phyloP scores from a whole-genome alignment of 2,113 vertebrate species.

The Sorex fumeus region DNA sequence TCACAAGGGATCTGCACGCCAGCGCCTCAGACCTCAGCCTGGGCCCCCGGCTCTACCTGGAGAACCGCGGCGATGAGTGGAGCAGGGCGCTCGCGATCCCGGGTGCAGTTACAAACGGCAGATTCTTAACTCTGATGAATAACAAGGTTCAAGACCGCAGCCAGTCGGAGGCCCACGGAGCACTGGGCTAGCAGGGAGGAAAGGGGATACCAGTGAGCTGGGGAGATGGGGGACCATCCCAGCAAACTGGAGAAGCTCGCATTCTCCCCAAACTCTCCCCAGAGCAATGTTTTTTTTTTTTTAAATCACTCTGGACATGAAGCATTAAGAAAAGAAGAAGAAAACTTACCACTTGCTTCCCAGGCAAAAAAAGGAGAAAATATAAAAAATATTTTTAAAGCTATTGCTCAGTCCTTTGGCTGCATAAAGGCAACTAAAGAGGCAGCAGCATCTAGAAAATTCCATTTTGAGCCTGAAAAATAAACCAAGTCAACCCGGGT shows the following conservation, averaged over 20 bases:
- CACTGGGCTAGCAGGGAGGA: background rate
- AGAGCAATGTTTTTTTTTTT: background rate
- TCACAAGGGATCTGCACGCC: rapidly evolving
- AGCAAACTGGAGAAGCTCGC: constrained; percentile 8
- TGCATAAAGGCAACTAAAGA: background rate
- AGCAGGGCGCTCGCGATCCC: background rate
- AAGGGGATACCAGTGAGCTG: background rate
- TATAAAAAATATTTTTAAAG: constrained; percentile 34
- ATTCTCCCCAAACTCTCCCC: constrained; percentile 10
- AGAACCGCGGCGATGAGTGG: background rate
- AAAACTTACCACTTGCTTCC: constrained; percentile 1
- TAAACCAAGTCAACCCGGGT: too few relatives aligned
- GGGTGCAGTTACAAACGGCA: constrained; percentile 48
- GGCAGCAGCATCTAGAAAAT: background rate
- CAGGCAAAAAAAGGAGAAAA: constrained; percentile 25
- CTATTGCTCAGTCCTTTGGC: background rate
- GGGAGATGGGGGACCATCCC: background rate
- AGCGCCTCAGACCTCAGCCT: rapidly evolving
- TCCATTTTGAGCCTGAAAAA: too few relatives aligned
- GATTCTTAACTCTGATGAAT: constrained; percentile 63
- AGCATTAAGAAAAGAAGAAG: background rate
- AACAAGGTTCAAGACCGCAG: constrained; percentile 34
- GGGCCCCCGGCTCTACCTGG: rapidly evolving
- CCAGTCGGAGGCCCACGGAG: rapidly evolving
- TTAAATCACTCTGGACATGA: background rate